Percentiles rank a stretch among this genome's conserved stretches.
These are phyloP conservation scores for Vireo griseus DNA, from an alignment of 2,797 vertebrate species.

Conservation along the genomic window DNA sequence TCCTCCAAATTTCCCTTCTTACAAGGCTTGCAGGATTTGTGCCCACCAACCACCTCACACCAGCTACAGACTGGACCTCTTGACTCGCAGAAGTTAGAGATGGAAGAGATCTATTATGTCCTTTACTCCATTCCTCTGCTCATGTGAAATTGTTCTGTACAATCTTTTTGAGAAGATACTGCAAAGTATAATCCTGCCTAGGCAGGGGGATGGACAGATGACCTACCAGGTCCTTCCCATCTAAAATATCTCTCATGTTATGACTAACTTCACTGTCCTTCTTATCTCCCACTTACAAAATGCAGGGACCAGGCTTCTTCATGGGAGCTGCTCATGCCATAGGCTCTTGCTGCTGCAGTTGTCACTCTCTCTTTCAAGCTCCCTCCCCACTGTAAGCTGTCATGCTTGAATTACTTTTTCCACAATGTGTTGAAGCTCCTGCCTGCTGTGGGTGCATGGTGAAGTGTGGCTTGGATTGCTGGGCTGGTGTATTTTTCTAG, in stretches of 20 bases:
- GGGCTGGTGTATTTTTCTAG: background rate
- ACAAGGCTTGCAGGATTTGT: background rate
- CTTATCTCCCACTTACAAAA: slow-evolving; percentile 49
- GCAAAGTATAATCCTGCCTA: slow-evolving; percentile 46
- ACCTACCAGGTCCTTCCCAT: slow-evolving; percentile 61
- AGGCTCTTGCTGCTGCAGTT: background rate
- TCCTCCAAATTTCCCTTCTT: background rate
- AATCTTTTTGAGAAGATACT: slow-evolving; percentile 51
- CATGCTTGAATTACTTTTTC: background rate
- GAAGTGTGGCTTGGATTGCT: background rate
- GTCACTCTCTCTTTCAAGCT: background rate
- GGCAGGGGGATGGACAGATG: slow-evolving; percentile 36
- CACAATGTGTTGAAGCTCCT: background rate
- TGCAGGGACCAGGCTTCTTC: slow-evolving; percentile 10
- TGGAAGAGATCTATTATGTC: slow-evolving; percentile 68
- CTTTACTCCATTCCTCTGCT: slow-evolving; percentile 46
- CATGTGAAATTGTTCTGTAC: slow-evolving; percentile 52
- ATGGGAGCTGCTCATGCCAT: background rate
- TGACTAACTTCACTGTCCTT: slow-evolving; percentile 31
- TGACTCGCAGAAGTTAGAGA: slow-evolving; percentile 49
- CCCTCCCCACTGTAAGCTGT: background rate
- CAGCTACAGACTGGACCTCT: slow-evolving; percentile 2
- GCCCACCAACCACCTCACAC: background rate
- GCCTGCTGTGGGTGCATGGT: background rate
- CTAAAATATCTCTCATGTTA: slow-evolving; percentile 56